Percentiles rank a stretch among this genome's conserved stretches.
Conservation (phyloP, 2,797 vertebrate genomes). For the Smutsia gigantea region DNA sequence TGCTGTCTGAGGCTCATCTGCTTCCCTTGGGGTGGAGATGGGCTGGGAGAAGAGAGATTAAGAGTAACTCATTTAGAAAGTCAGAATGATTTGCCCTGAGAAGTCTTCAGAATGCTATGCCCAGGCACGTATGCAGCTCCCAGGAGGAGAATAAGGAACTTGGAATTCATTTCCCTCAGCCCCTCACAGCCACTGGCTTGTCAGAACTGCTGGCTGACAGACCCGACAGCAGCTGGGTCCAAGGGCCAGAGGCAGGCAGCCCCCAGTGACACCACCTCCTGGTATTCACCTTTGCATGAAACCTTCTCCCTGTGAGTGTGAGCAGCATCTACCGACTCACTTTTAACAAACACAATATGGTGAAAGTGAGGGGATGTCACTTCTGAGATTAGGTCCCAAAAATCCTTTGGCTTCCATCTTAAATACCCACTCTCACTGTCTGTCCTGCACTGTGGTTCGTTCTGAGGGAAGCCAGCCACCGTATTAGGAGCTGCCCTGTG, state of each 20-base stretch:
- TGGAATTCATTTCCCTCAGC: background rate
- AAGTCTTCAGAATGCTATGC: background rate
- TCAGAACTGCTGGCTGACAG: background rate
- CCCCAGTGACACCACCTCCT: background rate
- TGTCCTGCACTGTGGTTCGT: fast-evolving
- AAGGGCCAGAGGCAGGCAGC: background rate
- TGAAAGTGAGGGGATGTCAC: background rate
- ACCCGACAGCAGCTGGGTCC: background rate
- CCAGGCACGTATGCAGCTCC: background rate
- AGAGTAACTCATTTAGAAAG: background rate
- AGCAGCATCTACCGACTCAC: background rate
- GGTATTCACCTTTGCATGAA: background rate
- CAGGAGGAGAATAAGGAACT: background rate
- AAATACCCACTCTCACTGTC: background rate
- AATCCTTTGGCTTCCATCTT: background rate
- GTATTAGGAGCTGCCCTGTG: background rate
- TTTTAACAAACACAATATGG: background rate
- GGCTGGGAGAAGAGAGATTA: background rate
- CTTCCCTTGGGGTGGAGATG: background rate
- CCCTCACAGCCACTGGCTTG: background rate
- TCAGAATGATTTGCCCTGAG: background rate
- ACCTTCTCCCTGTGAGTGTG: background rate
- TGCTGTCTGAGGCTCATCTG: background rate
- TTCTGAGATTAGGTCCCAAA: background rate
- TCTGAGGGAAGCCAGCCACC: background rate